phyloP scores from a whole-genome alignment of 2,888 invertebrate species.

The Stenchaetothrips biformis region DNA sequence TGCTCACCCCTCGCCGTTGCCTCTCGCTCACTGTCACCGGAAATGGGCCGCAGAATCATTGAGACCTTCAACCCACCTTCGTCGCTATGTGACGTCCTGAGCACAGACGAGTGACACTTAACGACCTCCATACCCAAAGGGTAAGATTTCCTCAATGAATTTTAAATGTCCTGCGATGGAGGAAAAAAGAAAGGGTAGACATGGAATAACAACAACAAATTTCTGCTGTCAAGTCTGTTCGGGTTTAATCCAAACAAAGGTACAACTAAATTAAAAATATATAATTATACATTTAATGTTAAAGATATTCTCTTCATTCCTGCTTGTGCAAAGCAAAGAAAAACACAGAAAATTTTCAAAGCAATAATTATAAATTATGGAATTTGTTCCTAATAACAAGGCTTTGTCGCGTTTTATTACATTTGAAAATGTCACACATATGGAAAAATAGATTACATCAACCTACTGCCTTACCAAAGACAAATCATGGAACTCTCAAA shows the following conservation, averaged over 20 bases:
- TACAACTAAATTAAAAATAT: constrained; percentile 25
- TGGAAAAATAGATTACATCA: constrained; percentile 25
- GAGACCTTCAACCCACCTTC: too few species aligned
- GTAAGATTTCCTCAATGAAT: not conserved
- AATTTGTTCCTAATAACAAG: constrained; percentile 25
- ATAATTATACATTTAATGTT: constrained; percentile 24
- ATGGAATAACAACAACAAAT: not conserved
- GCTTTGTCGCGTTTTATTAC: constrained; percentile 23
- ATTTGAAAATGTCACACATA: constrained; percentile 25
- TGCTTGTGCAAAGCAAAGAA: constrained; percentile 24
- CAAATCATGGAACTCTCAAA: constrained; percentile 19
- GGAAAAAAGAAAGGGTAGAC: not conserved
- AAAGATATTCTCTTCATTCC: constrained; percentile 21
- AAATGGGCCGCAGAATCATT: too few species aligned
- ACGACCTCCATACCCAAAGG: too few species aligned
- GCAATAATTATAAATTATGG: constrained; percentile 25
- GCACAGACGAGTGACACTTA: too few species aligned
- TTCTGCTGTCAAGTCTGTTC: constrained; percentile 22
- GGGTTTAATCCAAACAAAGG: constrained; percentile 23
- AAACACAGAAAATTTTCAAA: constrained; percentile 25
- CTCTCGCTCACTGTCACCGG: too few species aligned
- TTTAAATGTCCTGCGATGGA: not conserved
- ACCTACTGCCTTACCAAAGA: constrained; percentile 18
- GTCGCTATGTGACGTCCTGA: too few species aligned
- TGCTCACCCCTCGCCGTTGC: too few species aligned